phyloP scores from a whole-genome alignment of 2,113 vertebrate genomes.

The Corvus moneduloides region DNA sequence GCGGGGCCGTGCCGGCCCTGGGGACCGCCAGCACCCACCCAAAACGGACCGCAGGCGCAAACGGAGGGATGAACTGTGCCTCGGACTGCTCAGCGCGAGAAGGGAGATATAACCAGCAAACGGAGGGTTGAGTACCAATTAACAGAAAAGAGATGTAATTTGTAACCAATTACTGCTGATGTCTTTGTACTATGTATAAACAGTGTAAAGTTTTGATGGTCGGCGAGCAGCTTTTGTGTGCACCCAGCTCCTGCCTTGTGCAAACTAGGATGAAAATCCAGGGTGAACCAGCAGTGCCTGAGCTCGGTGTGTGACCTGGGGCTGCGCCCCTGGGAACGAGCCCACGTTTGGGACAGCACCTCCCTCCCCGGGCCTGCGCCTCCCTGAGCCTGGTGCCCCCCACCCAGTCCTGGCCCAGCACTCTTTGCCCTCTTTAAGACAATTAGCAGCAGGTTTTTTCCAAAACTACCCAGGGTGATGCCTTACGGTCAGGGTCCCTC shows the following conservation, averaged over 20 bases:
- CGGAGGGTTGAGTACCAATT: no score
- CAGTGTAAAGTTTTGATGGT: no score
- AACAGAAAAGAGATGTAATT: no score
- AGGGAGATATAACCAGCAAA: no score
- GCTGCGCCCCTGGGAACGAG: neutral
- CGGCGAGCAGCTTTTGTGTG: neutral
- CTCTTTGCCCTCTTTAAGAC: neutral
- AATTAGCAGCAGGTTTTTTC: neutral
- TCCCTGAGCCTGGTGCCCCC: neutral
- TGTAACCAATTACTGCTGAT: neutral
- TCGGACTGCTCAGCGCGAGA: no score
- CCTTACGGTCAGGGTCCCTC: neutral
- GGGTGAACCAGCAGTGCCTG: no score
- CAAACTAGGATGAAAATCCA: accelerated
- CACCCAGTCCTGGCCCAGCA: neutral
- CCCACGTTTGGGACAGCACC: accelerated
- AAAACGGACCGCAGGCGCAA: neutral
- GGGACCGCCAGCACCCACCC: neutral
- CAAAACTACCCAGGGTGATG: neutral
- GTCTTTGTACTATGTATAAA: no score
- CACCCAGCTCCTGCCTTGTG: neutral
- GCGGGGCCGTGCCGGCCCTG: neutral
- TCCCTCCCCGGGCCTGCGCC: neutral
- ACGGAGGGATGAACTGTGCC: no score
- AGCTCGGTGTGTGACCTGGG: no score